phyloP scores from a whole-genome alignment of 2,888 invertebrate genomes.

The Cryptus viduatorius region DNA sequence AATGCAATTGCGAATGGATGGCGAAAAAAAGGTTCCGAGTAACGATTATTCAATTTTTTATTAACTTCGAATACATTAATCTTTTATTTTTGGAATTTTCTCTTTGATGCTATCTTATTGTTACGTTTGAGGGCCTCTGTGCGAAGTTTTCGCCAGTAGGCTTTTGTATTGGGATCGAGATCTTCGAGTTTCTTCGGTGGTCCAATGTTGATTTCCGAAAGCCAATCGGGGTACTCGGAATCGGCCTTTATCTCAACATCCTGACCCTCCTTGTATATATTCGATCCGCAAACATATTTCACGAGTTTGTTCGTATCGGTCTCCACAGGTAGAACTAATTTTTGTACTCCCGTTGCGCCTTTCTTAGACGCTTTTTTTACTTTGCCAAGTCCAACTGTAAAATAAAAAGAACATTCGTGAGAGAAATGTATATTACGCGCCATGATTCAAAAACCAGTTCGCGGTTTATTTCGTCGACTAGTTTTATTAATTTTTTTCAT shows the following conservation, averaged over 20 bases:
- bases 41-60: slow-evolving; percentile 39
- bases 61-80: slow-evolving; percentile 35
- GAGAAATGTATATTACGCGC: not conserved
- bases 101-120: slow-evolving; percentile 88
- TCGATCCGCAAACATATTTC: slow-evolving; percentile 93
- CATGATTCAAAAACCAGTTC: not conserved
- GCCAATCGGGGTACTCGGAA: slow-evolving; percentile 96
- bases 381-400: slow-evolving; percentile 84
- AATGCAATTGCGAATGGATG: not conserved
- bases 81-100: slow-evolving; percentile 86
- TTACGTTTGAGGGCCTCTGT: slow-evolving; percentile 88
- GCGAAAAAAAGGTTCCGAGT: not conserved
- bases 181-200: slow-evolving; percentile 89
- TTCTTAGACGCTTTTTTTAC: slow-evolving; percentile 85
- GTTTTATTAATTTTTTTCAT: not conserved
- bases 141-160: slow-evolving; percentile 93
- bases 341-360: slow-evolving; percentile 88
- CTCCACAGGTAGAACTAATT: slow-evolving; percentile 92
- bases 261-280: slow-evolving; percentile 92
- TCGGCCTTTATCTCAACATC: slow-evolving; percentile 92
- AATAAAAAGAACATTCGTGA: not conserved
- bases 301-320: slow-evolving; percentile 92
- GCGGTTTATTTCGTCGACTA: not conserved
- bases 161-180: slow-evolving; percentile 91
- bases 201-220: slow-evolving; percentile 92